These are phyloP conservation scores for Danionella cerebrum DNA, from an alignment of 2,113 vertebrate genomes.

Conservation along the genomic window DNA sequence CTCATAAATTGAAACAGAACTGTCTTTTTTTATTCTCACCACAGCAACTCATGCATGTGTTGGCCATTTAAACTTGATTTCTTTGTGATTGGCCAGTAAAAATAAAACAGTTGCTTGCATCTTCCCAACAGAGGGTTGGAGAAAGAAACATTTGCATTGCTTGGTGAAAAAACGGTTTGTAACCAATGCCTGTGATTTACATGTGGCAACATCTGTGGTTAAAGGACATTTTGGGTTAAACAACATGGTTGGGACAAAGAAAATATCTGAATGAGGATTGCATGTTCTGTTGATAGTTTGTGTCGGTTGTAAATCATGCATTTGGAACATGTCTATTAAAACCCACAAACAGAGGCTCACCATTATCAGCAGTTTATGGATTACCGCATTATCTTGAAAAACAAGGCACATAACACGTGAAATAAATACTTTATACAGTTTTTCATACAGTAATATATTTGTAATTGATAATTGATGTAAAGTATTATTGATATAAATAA, in stretches of 20 bases:
- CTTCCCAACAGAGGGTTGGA: constrained; percentile 27
- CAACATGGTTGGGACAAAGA: background rate
- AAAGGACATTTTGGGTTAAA: background rate
- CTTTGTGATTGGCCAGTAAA: constrained; percentile 51
- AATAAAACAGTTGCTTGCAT: constrained; percentile 50
- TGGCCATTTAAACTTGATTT: constrained; percentile 43
- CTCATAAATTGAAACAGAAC: constrained; percentile 45
- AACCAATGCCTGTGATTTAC: constrained; percentile 7
- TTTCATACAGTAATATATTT: too few relatives aligned
- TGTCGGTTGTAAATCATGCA: background rate
- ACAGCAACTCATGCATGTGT: constrained; percentile 49
- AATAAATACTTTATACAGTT: too few relatives aligned
- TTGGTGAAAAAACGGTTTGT: constrained; percentile 20
- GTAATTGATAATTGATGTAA: too few relatives aligned
- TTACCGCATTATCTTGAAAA: background rate
- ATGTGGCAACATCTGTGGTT: background rate
- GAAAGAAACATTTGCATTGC: constrained; percentile 29
- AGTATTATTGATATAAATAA: too few relatives aligned
- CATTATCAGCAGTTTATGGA: background rate
- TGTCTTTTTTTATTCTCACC: constrained; percentile 51
- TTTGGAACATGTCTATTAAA: background rate
- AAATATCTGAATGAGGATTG: background rate
- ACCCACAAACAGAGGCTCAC: background rate
- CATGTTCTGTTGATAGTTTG: background rate
- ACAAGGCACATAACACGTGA: too few relatives aligned